Base-by-base conservation (phyloP, 2,888 invertebrate genomes). In the Fragum whitleyi region DNA sequence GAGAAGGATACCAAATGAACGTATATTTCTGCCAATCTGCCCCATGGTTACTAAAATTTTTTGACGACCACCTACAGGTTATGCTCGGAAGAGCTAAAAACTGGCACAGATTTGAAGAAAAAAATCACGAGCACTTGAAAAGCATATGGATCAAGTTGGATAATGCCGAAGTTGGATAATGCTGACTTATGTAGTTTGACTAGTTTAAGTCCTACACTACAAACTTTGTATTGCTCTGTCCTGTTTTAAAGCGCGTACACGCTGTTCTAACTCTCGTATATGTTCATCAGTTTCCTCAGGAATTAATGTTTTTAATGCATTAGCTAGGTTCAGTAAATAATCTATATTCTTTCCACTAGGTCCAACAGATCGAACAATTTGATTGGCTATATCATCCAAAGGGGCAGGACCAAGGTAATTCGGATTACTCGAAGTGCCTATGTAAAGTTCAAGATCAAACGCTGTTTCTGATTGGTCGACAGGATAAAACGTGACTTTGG, bases 271-370 rank as follows among this genome's bases (percentile, higher is more conserved):
- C 26, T 95, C 94, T 92, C 96, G 96, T 2, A 98, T 94, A 94
- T 98, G 98, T 0, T 96, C 95, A 91, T 98, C 98, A 1, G 95
- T 87, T 0, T 96, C 95, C n/a, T 92, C 87, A 19, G 96, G 95
- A 39, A 96, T 96, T 36, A 98, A 95, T 57, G 95, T 93, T 77
- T 96, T 95, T 96, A 98, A 97, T 0, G 97, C 96, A 62, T 96
- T 94, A 0, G 97, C 97, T 85, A 98, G 95, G 89, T 97, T 96
- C 89, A 97, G 97, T 0, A 99, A 95, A 95, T 99, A 99, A 90
- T 99, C 99, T 55, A 96, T 96, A 94, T 99, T 99, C 0, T 96
- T 94, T 0, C 99, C 99, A 93, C 98, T 98, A 0, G 97, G 97
- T 0, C 99, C 99, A 7, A 88, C 91, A 23, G 95, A 94, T 26